phyloP scores from a whole-genome alignment of 2,888 invertebrate genomes.

The Scaptodrosophila latifasciaeformis region DNA sequence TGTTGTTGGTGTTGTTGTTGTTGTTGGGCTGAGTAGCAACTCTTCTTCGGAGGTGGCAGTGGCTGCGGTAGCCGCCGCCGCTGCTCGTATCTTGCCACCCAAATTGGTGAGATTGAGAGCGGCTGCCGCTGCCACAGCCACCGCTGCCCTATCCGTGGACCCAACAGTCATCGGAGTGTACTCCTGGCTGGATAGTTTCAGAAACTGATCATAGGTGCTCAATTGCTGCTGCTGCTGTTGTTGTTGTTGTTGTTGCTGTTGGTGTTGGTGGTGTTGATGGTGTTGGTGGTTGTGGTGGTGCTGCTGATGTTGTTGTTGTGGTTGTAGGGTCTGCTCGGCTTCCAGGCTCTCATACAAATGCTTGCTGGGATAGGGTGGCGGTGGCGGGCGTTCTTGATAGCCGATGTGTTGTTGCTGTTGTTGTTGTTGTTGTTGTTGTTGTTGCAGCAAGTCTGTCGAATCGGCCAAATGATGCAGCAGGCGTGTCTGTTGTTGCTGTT shows the following conservation, averaged over 20 bases:
- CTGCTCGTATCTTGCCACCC: conserved; percentile 13
- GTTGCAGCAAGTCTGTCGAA: conserved; percentile 1
- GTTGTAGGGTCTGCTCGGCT: conserved; percentile 5
- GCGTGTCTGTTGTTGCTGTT: conserved; percentile 25
- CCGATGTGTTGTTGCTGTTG: conserved; percentile 22
- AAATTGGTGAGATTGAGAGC: conserved; percentile 58
- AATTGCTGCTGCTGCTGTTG: conserved; percentile 35
- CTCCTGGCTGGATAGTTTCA: conserved; percentile 62
- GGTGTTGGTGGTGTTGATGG: neutral
- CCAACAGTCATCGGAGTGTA: conserved; percentile 42
- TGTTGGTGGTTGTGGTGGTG: conserved; percentile 18
- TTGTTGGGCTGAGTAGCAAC: conserved; percentile 9
- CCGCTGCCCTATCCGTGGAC: no score
- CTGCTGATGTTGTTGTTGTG: neutral
- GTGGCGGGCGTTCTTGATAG: conserved; percentile 51
- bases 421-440: conserved; percentile 8
- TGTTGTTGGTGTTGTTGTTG: conserved; percentile 39
- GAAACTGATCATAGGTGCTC: conserved; percentile 64
- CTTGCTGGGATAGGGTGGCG: conserved; percentile 50
- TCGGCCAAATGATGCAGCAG: conserved; percentile 16
- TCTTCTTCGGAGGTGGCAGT: conserved; percentile 32
- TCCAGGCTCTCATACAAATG: conserved; percentile 12
- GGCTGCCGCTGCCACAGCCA: conserved; percentile 45
- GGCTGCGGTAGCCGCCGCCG: conserved; percentile 32
- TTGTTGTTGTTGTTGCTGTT: conserved; percentile 15